Conservation (phyloP, 2,797 vertebrate genomes). For the Coilia nasus region DNA sequence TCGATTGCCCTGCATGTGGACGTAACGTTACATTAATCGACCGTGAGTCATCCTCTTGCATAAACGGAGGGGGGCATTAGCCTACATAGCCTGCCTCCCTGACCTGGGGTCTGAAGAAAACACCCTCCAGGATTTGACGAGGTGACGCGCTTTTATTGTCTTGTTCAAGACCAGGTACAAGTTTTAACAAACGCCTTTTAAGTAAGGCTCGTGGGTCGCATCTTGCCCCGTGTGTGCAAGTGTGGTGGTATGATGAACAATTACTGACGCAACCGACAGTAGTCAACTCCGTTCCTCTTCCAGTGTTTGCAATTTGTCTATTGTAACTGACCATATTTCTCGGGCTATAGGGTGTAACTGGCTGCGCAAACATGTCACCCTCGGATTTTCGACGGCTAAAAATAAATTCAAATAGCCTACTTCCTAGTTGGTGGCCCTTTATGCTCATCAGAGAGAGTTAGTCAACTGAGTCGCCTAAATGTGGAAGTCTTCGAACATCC, state of each 20-base stretch:
- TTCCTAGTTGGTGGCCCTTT: background rate
- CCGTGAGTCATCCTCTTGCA: slow-evolving; percentile 1
- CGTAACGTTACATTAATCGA: background rate
- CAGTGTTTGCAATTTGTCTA: background rate
- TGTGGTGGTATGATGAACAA: background rate
- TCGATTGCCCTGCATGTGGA: background rate
- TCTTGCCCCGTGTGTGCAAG: background rate
- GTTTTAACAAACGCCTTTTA: background rate
- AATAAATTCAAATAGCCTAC: background rate
- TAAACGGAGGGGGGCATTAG: background rate
- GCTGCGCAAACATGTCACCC: background rate
- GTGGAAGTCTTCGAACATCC: slow-evolving; percentile 23
- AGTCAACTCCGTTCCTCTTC: background rate
- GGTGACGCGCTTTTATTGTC: background rate
- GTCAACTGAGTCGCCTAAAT: slow-evolving; percentile 3
- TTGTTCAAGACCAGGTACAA: background rate
- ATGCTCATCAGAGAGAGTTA: slow-evolving; percentile 1
- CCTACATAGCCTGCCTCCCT: background rate
- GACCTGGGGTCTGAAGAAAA: background rate
- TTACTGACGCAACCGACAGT: background rate
- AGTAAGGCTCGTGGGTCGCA: background rate
- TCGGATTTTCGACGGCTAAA: background rate
- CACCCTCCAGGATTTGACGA: background rate
- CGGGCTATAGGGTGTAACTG: background rate
- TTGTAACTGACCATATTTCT: background rate